A percentile compares a stretch with the other conserved stretches of the same genome.
These are phyloP conservation scores for Drepana arcuata DNA, from an alignment of 1,140 invertebrate species.

Conservation along the genomic window DNA sequence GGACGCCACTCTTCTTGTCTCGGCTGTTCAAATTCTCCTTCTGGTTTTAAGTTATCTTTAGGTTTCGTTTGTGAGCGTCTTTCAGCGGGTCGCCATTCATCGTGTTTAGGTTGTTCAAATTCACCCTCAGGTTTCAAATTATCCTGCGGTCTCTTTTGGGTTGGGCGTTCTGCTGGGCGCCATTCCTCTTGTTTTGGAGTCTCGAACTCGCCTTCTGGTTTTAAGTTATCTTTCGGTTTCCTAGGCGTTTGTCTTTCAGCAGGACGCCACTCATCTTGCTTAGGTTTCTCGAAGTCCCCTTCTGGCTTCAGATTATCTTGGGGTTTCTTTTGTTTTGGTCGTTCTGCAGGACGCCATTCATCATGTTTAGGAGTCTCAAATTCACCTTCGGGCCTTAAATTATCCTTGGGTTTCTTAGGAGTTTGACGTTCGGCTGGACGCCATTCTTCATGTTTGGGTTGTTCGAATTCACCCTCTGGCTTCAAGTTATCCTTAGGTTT, in stretches of 20 bases:
- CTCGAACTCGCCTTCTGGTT: constrained; percentile 64
- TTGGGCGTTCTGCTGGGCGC: constrained; percentile 71
- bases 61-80: constrained; percentile 40
- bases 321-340: constrained; percentile 70
- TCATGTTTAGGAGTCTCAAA: constrained; percentile 69
- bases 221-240: constrained; percentile 36
- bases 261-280: constrained; percentile 51
- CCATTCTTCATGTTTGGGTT: constrained; percentile 42
- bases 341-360: constrained; percentile 72
- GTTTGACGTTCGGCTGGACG: constrained; percentile 52
- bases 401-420: constrained; percentile 60
- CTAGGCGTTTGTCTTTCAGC: constrained; percentile 54
- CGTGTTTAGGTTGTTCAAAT: constrained; percentile 55
- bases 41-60: constrained; percentile 34
- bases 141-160: constrained; percentile 40
- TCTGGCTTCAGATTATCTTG: constrained; percentile 75
- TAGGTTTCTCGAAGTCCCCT: constrained; percentile 75
- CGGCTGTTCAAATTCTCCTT: constrained; percentile 65
- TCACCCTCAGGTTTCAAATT: constrained; percentile 52
- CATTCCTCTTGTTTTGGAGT: constrained; percentile 66
- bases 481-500: constrained; percentile 67
- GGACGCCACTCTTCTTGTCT: constrained; percentile 67
- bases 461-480: constrained; percentile 69
- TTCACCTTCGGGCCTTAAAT: constrained; percentile 73
- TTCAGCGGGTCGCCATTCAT: constrained; percentile 54